Evolutionary conservation across 2,797 vertebrate species (phyloP), one percentile per base, ranked within the genome.

Genomic region (Denticeps clupeoides): DNA sequence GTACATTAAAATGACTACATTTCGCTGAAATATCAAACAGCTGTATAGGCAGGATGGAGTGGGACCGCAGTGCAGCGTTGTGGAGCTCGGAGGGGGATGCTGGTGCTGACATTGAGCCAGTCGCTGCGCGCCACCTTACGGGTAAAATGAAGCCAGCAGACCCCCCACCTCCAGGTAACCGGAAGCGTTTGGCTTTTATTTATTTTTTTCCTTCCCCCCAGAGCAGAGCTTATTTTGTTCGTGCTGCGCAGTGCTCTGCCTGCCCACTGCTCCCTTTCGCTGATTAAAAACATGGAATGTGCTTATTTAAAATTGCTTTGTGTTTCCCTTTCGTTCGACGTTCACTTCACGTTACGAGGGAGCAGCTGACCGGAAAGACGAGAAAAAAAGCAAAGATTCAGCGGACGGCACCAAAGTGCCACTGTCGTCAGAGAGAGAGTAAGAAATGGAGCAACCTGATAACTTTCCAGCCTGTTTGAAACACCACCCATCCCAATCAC

Each of bases 351-450:
- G 15, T 13, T 37, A 3, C 11, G n/a, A 47, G 25, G 15, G 12
- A 43, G 33, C 27, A 11, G 23, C 27, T 48, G 37, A 51, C 58
- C 52, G 41, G 27, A 27, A 2, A 50, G 46, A 48, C 13, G 41
- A 32, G 25, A 10, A 38, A 33, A 5, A 11, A 48, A 15, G 43
- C 19, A 10, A 10, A 26, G 28, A 28, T 21, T 19, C 38, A 55
- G 49, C 25, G 54, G 51, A 42, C 60, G 59, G 45, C 48, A 41
- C 47, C 62, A 59, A 72, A 65, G 67, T 43, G 59, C 71, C 79
- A 80, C 82, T 45, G 66, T 81, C 73, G 44, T 77, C 73, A 82
- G 79, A 83, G 72, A 82, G 78, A 84, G 82, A 80, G 70, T 65
- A 74, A 72, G 58, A 68, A 60, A 57, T 58, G 51, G 51, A 61